Base-by-base conservation (phyloP, 2,888 invertebrate genomes). In the Drosophila acutilabella region DNA sequence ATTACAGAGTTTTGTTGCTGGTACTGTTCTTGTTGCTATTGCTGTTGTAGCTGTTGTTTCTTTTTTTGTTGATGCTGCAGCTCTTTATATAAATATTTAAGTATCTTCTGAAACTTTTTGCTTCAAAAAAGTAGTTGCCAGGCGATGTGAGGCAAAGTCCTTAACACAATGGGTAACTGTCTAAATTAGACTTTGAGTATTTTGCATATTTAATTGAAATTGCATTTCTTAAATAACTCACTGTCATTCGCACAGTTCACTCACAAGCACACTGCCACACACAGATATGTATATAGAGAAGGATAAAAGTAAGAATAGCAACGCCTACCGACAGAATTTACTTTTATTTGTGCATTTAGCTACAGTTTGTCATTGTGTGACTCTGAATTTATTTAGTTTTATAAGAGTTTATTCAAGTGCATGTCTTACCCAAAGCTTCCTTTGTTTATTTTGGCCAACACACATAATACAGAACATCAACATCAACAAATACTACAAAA, bases 141-240 rank as follows among this genome's bases (percentile, higher is more conserved):
- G 58, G 47, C 11, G n/a, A 26, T 71, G 48, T 50, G 51, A 67
- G 54, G 40, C 11, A n/a, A 38, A 33, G 42, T 45, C n/a, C 45
- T 62, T 18, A 41, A 64, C 65, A 56, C 53, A 67, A 68, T 71
- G 65, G 69, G 61, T 59, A 64, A 70, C 71, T 76, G 80, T 81
- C 80, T 79, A 86, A 84, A 81, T 86, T 86, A 86, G 84, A 84
- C 84, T 84, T 87, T 84, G 84, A 85, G 80, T 87, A 85, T 85
- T 85, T 85, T 84, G 87, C 84, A 85, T 85, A 85, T 84, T 81
- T 85, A 85, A 85, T 87, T 85, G 87, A 85, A 80, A 84, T 80
- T 84, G 80, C 84, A 83, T 80, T 88, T 84, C 81, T 88, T 88
- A 86, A 87, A 86, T 86, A 87, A 88, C 72, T 80, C 78, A 81